Evolutionary conservation across 2,797 vertebrate species (phyloP).

Genomic region (Enteromius unitaeniatus): DNA sequence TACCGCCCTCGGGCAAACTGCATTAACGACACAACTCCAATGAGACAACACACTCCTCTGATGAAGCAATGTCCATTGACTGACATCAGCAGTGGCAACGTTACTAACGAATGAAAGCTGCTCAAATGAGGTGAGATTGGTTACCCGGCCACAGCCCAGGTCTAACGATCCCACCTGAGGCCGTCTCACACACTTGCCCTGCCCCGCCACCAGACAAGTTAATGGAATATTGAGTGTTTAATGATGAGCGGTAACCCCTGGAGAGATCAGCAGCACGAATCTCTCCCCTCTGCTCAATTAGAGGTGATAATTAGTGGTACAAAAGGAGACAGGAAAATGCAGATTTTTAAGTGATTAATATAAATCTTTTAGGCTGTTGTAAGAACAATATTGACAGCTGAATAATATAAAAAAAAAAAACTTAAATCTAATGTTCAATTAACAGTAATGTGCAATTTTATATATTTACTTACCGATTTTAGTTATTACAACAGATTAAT

Average conservation of each 20-base stretch:
- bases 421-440: too few species aligned
- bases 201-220: slow-evolving; percentile 39
- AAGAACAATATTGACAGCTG: neutral
- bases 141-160: slow-evolving; percentile 18
- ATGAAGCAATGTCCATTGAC: slow-evolving; percentile 4
- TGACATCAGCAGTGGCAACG: slow-evolving; percentile 3
- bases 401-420: neutral
- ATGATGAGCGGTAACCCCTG: slow-evolving; percentile 41
- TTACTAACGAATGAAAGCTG: slow-evolving; percentile 31
- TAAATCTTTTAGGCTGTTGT: neutral
- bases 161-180: slow-evolving; percentile 60
- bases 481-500: neutral
- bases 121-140: slow-evolving; percentile 41
- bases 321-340: slow-evolving; percentile 51
- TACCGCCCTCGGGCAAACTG: slow-evolving; percentile 5
- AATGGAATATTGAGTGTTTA: slow-evolving; percentile 51
- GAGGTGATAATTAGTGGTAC: slow-evolving; percentile 58
- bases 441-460: neutral
- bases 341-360: slow-evolving; percentile 20
- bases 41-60: neutral
- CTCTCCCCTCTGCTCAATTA: slow-evolving; percentile 54
- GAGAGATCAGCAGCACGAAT: slow-evolving; percentile 31
- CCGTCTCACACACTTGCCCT: slow-evolving; percentile 48
- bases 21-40: slow-evolving; percentile 18
- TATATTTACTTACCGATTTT: neutral